Base-by-base conservation (phyloP, 2,797 vertebrate species). In the Sylvilagus floridanus region DNA sequence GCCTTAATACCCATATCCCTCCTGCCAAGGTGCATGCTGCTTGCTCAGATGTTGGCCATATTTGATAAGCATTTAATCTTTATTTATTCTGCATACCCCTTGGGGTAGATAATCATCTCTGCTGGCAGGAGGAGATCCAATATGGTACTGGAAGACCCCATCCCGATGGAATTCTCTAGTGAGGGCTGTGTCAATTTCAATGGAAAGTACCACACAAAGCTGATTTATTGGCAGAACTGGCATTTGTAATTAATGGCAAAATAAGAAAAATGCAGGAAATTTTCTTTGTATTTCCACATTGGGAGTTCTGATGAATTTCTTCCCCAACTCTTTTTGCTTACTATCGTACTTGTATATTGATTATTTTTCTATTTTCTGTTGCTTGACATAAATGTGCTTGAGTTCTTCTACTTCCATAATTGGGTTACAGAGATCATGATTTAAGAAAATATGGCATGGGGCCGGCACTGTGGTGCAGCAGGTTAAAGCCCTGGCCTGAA, bases 21-120 rank as follows among this genome's bases (percentile, higher is more conserved):
- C 94, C 96, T 54, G 35, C 81, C 85, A 97, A 76, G 92, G 95
- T 66, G 19, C 96, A 30, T 68, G 95, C 95, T 97, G 97, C 79
- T 92, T 54, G 78, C 79, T 96, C 96, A 93, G 95, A 97, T 93
- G 94, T 66, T 90, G 95, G 95, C 68, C 92, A 86, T 90, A 95
- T 96, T 96, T 92, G 93, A 92, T 96, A 69, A 97, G 94, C 92
- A 84, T 93, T 97, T 97, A 97, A 87, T 89, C 92, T 97, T 97
- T 97, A 96, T 96, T 97, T 96, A 96, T 97, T 93, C 71, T n/a
- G 42, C 1, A 19, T 47, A 35, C 50, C 95, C 84, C 17, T 16
- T 2, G 62, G 92, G 66, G 73, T 50, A 91, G 71, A 85, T 92
- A 92, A 97, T 95, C 72, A 82, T 82, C 78, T 82, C 78, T 30